Base-by-base conservation (phyloP, 2,113 vertebrate genomes). In the Dendrocopos noguchii region DNA sequence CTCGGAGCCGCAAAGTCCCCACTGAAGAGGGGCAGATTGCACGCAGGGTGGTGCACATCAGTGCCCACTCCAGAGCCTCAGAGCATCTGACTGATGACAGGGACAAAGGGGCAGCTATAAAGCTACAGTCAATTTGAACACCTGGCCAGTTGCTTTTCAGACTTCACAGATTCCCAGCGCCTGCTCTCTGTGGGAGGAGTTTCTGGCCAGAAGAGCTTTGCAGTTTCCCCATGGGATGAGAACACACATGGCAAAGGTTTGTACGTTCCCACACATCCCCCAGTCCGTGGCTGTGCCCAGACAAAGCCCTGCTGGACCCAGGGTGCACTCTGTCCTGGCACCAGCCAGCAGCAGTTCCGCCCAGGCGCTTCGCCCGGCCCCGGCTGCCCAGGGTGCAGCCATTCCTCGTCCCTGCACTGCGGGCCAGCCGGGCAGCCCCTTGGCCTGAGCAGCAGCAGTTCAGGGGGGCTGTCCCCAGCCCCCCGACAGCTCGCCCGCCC, bases 371-470 rank as follows among this genome's bases (percentile, higher is more conserved):
- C 81, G 84, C 68, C 83, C 70, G 64, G 87, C 90, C 64, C 80
- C 2, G 1, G 95, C 80, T 59, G 65, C 87, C 85, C 31, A 9
- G 3, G 28, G 63, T 82, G 47, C 8, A 24, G 65, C 15, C 3
- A 90, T 83, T 92, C 88, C 84, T 84, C 18, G 14, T 36, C 82
- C 89, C 79, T 11, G 53, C 17, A 7, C 44, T 27, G 1, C 27
- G 15, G 61, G 74, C 13, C 21, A 21, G 92, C 93, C 13, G 39
- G 90, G 90, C 95, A 57, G 94, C 93, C 90, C 94, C 75, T 59
- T 67, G 6, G 52, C 95, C 94, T 85, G 96, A 97, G 97, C 97
- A 97, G 96, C 96, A 97, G 93, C 95, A 95, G 80, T 96, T 91
- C 95, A 33, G 95, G 94, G 85, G 86, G 82, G 81, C 86, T 42